These are phyloP conservation scores for Glossosoma conforme DNA, from an alignment of 1,140 invertebrate genomes.

Conservation along the genomic window DNA sequence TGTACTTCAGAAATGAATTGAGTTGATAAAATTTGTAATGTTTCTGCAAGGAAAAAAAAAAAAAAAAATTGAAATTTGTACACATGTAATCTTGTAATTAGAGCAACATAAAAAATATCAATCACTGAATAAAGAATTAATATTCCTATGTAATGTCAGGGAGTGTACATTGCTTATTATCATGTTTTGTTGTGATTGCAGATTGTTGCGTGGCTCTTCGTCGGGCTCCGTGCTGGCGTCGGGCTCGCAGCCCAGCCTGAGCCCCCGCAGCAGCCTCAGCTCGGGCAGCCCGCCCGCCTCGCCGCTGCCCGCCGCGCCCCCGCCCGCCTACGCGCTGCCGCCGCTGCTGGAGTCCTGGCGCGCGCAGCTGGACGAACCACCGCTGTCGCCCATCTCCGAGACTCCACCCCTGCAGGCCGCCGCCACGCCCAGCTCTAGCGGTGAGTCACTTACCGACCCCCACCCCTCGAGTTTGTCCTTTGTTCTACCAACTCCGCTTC, in stretches of 20 bases:
- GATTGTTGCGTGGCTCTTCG: conserved; percentile 54
- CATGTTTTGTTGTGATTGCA: conserved; percentile 25
- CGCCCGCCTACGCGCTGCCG: conserved; percentile 65
- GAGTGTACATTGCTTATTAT: too few relatives aligned
- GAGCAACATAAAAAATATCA: too few relatives aligned
- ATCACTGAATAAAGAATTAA: too few relatives aligned
- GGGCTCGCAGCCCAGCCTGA: conserved; percentile 52
- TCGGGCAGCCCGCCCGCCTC: conserved; percentile 82
- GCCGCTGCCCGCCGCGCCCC: conserved; percentile 57
- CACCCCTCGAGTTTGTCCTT: too few relatives aligned
- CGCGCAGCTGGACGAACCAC: conserved; percentile 55
- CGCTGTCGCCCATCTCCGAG: conserved; percentile 62
- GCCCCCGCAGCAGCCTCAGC: conserved; percentile 78
- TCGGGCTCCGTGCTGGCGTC: conserved; percentile 44
- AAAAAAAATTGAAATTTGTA: too few relatives aligned
- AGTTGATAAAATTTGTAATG: too few relatives aligned
- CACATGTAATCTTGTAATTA: too few relatives aligned
- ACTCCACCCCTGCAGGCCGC: conserved; percentile 24
- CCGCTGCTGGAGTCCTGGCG: conserved; percentile 50
- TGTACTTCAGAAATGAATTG: too few relatives aligned
- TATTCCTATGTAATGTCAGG: too few relatives aligned
- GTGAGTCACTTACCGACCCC: too few relatives aligned
- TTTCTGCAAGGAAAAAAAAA: too few relatives aligned
- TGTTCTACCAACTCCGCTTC: too few relatives aligned
- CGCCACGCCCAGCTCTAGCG: conserved; percentile 27